Evolutionary conservation across 1,140 invertebrate genomes (phyloP).

Genomic region (Physella acuta): DNA sequence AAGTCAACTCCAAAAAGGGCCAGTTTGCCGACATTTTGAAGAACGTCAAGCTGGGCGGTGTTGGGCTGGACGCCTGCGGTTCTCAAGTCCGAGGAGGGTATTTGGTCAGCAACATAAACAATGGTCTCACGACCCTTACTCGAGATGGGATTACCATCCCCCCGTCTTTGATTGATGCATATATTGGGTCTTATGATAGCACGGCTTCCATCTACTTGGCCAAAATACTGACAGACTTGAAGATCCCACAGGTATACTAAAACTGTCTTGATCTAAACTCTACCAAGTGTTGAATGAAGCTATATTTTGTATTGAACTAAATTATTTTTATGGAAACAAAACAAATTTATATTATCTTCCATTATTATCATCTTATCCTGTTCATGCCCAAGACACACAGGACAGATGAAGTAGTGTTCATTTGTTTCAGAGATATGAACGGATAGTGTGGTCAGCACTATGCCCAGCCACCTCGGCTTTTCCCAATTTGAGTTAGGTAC

Average conservation of each 20-base stretch:
- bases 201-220: conserved; percentile 49
- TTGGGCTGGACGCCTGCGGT: conserved; percentile 50
- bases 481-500: too few species aligned
- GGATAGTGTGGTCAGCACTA: too few species aligned
- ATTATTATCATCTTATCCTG: too few species aligned
- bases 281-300: too few species aligned
- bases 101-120: conserved; percentile 51
- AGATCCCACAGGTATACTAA: conserved; percentile 64
- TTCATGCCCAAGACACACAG: too few species aligned
- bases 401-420: too few species aligned
- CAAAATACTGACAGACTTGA: conserved; percentile 63
- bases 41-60: conserved; percentile 47
- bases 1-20: conserved; percentile 50
- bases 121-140: conserved; percentile 36
- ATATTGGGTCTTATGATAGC: conserved; percentile 49
- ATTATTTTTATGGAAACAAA: too few species aligned
- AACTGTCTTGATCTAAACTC: too few species aligned
- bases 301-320: too few species aligned
- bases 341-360: too few species aligned
- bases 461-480: too few species aligned
- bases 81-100: conserved; percentile 43
- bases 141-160: conserved; percentile 29
- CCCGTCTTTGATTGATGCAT: conserved; percentile 38
- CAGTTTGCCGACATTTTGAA: conserved; percentile 43
- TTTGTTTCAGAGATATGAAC: too few species aligned